A percentile compares a stretch with the other conserved stretches of the same genome.
These are phyloP conservation scores for Ennomos fuscantarius DNA, from an alignment of 2,888 invertebrate species.

Conservation along the genomic window DNA sequence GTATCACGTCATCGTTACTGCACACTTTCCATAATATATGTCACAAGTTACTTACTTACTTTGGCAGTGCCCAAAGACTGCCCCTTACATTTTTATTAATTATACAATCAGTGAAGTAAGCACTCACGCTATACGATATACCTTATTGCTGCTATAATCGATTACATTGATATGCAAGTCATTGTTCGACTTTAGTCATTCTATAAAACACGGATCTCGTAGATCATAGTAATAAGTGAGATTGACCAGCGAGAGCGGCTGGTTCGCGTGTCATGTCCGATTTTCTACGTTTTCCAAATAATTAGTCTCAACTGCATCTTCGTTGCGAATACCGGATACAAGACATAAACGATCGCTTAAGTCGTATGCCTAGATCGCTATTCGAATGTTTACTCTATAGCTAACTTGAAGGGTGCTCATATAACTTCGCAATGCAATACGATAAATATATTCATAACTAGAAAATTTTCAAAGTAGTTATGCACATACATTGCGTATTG, in stretches of 20 bases:
- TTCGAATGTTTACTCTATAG: too few species aligned
- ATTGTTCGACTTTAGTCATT: conserved; percentile 24
- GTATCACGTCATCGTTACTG: too few species aligned
- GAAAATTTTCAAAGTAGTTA: too few species aligned
- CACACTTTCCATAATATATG: too few species aligned
- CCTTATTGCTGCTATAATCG: conserved; percentile 16
- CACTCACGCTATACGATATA: conserved; percentile 14
- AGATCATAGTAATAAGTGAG: conserved; percentile 41
- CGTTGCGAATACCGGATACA: conserved; percentile 42
- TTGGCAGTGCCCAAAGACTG: too few species aligned
- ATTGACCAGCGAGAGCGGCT: conserved; percentile 45
- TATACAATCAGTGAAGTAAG: conserved; percentile 9
- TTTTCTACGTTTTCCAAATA: conserved; percentile 64
- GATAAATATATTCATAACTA: too few species aligned
- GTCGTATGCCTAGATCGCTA: conserved; percentile 12
- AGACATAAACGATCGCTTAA: conserved; percentile 38
- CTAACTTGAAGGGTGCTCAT: too few species aligned
- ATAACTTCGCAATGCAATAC: too few species aligned
- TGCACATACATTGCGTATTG: too few species aligned
- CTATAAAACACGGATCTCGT: conserved; percentile 31
- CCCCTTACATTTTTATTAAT: conserved; percentile 3
- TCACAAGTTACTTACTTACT: too few species aligned
- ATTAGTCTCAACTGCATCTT: conserved; percentile 53
- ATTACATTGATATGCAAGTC: conserved; percentile 22
- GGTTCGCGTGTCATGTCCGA: conserved; percentile 47